These are phyloP conservation scores for Sphaeridia pumilis DNA, from an alignment of 2,888 invertebrate genomes.

Conservation along the genomic window DNA sequence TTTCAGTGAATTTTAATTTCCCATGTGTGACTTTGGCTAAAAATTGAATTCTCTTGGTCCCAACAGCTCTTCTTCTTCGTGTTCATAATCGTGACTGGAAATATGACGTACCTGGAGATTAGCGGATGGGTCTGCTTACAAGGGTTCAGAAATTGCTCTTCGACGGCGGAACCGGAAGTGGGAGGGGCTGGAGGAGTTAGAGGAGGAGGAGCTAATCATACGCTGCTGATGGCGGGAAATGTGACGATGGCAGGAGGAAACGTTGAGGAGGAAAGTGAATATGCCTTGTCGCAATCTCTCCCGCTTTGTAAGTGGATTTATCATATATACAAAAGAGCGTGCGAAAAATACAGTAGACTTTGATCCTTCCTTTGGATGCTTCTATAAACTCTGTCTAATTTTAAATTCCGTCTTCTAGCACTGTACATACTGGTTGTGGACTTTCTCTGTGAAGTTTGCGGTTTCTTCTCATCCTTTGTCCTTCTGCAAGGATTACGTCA, in stretches of 20 bases:
- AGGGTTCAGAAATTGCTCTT: background rate
- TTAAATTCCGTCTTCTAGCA: no score
- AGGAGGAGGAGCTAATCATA: background rate
- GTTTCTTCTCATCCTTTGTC: slow-evolving; percentile 54
- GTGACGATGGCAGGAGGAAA: background rate
- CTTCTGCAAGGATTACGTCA: slow-evolving; percentile 57
- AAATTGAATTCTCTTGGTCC: slow-evolving; percentile 6
- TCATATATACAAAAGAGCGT: no score
- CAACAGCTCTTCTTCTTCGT: slow-evolving; percentile 29
- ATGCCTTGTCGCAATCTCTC: background rate
- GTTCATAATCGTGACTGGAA: slow-evolving; percentile 27
- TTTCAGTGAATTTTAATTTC: slow-evolving; percentile 3
- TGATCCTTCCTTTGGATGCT: no score
- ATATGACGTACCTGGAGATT: slow-evolving; percentile 16
- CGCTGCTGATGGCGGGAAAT: background rate
- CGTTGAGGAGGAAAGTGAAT: background rate
- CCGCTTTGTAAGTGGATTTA: slow-evolving; percentile 12
- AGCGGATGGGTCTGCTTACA: slow-evolving; percentile 7
- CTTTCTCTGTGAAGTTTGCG: slow-evolving; percentile 50
- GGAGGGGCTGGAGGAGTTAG: background rate
- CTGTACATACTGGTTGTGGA: slow-evolving; percentile 24
- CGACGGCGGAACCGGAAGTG: background rate
- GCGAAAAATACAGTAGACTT: no score
- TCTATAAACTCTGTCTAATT: no score
- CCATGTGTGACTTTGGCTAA: no score